phyloP scores from a whole-genome alignment of 2,797 vertebrate genomes.

The Melanogrammus aeglefinus region DNA sequence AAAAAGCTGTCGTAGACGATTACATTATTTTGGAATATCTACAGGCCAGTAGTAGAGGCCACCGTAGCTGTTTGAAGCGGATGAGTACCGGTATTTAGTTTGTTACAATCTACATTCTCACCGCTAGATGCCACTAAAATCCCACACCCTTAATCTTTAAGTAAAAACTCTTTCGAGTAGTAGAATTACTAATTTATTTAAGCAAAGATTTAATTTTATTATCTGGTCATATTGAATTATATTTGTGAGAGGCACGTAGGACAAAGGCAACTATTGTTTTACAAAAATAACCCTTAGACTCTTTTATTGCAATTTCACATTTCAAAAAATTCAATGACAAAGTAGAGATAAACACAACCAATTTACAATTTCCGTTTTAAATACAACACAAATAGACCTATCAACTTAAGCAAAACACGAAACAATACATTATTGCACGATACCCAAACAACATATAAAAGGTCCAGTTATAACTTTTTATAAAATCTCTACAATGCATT shows the following conservation, averaged over 20 bases:
- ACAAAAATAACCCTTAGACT: not conserved
- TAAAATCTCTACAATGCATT: constrained; percentile 11
- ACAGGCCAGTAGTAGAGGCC: no score
- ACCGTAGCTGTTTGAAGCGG: no score
- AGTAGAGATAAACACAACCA: constrained; percentile 40
- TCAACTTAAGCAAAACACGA: constrained; percentile 30
- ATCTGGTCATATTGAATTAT: not conserved
- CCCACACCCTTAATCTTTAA: no score
- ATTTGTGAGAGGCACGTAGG: not conserved
- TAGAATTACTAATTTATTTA: not conserved
- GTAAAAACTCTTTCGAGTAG: not conserved
- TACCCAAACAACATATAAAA: constrained; percentile 34
- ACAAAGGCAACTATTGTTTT: not conserved
- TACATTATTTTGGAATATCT: no score
- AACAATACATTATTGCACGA: constrained; percentile 64
- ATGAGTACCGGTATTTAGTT: no score
- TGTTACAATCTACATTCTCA: no score
- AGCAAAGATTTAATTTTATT: not conserved
- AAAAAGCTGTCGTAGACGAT: no score
- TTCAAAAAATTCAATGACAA: constrained; percentile 20
- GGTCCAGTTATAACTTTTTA: not conserved
- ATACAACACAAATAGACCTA: constrained; percentile 54
- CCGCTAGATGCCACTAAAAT: no score
- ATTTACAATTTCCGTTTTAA: constrained; percentile 60
- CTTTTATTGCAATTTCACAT: not conserved